Percentiles rank a stretch among this genome's conserved stretches.
Conservation (phyloP, 2,797 vertebrate genomes). For the Selene dorsalis region DNA sequence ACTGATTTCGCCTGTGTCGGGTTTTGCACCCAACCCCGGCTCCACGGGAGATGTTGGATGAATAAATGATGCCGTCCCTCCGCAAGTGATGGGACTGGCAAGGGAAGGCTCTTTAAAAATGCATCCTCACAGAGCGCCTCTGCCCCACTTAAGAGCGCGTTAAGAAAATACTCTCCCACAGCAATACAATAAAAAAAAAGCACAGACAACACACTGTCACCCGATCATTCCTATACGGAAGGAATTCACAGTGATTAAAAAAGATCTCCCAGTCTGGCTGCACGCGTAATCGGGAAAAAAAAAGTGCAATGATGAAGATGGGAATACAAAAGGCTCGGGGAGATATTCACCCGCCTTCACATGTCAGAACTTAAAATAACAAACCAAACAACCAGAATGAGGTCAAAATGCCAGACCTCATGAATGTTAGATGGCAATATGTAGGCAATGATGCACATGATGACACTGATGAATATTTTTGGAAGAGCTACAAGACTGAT, state of each 20-base stretch:
- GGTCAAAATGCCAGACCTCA: constrained; percentile 17
- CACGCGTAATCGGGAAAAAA: background rate
- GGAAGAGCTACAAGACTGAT: background rate
- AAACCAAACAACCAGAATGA: constrained; percentile 9
- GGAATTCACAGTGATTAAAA: background rate
- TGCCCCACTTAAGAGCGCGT: constrained; percentile 79
- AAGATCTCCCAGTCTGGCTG: background rate
- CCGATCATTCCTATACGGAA: constrained; percentile 3
- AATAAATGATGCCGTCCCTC: constrained; percentile 81
- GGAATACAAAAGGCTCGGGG: background rate
- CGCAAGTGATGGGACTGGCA: constrained; percentile 70
- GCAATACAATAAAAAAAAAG: constrained; percentile 27
- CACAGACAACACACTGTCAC: background rate
- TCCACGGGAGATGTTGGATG: constrained; percentile 73
- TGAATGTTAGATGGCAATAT: constrained; percentile 27
- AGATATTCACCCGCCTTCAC: background rate
- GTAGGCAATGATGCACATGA: constrained; percentile 13
- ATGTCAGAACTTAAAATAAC: background rate
- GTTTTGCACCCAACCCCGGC: constrained; percentile 22
- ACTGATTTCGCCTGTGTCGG: constrained; percentile 52
- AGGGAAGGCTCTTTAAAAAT: constrained; percentile 79
- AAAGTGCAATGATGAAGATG: background rate
- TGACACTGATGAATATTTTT: background rate
- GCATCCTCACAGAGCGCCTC: constrained; percentile 76
- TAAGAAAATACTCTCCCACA: constrained; percentile 43